Evolutionary conservation across 2,888 invertebrate genomes (phyloP), one percentile per base, ranked within the genome.

Genomic region (Rhodophaea formosa): DNA sequence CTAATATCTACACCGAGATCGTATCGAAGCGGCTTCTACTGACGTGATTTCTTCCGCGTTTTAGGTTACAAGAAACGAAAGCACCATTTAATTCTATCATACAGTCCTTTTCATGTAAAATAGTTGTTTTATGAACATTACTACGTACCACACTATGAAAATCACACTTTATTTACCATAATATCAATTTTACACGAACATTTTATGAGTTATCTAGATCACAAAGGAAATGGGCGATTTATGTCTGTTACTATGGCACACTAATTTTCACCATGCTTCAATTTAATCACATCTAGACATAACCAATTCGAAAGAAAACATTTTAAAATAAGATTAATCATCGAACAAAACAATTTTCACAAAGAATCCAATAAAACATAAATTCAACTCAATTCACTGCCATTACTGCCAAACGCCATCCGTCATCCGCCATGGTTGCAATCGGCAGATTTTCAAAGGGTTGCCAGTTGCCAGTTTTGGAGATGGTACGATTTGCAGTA

Each of bases 161-260:
- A 16, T 46, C 23, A 12, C 45, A 45, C 46, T 23, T 8, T 46
- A 17, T 17, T 10, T 23, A 46, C 23, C 23, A 12, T 23, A 12
- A 46, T 44, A 44, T 44, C 12, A 51, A 35, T 35, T 65, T 60
- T 65, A 67, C 61, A 65, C 66, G 55, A 62, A 60, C 66, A 74
- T 71, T 71, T 62, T 75, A 75, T 74, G 75, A 70, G 70, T 64
- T 78, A 86, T 70, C 76, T 80, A 80, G 82, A 86, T 86, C 89
- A 90, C 90, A 91, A 91, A 91, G 90, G 86, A 90, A 88, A 85
- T 77, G 80, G 79, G 76, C 70, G 77, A 76, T 68, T 70, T 70
- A 74, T 69, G 32, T 56, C 56, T 23, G 78, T 79, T 80, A 74
- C 78, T 81, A 82, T 78, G 82, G 79, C 79, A 77, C 77, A 67